Evolutionary conservation across 2,113 vertebrate genomes (phyloP).

Genomic region (Hystrix cristata): DNA sequence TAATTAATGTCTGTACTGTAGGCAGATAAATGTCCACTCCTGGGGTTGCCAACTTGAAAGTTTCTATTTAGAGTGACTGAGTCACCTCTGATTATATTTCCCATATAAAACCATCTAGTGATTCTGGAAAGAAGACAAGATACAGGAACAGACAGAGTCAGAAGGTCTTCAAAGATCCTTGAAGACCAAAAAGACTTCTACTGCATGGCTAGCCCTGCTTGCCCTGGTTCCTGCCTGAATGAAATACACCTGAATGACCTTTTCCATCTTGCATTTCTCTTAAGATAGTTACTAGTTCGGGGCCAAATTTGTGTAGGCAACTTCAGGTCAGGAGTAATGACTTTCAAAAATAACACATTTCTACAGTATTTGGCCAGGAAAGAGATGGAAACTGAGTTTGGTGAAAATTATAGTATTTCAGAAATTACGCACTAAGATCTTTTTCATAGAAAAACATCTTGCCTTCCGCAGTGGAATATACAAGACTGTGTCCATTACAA

Average conservation of each 20-base stretch:
- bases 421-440: constrained; percentile 90
- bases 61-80: constrained; percentile 79
- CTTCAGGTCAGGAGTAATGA: constrained; percentile 89
- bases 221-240: background rate
- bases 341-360: constrained; percentile 90
- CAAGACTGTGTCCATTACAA: constrained; percentile 83
- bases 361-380: constrained; percentile 87
- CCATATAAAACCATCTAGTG: constrained; percentile 83
- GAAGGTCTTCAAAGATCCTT: constrained; percentile 54
- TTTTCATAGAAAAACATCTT: constrained; percentile 92
- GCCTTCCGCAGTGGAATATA: constrained; percentile 88
- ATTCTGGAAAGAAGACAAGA: constrained; percentile 66
- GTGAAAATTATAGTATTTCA: constrained; percentile 92
- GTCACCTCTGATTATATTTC: constrained; percentile 80
- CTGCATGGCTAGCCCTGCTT: constrained; percentile 63
- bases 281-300: constrained; percentile 80
- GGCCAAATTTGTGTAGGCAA: constrained; percentile 84
- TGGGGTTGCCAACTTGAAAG: constrained; percentile 56
- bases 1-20: constrained; percentile 68
- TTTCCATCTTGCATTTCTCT: constrained; percentile 73
- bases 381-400: constrained; percentile 88
- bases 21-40: constrained; percentile 55
- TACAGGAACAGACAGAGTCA: constrained; percentile 71
- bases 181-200: constrained; percentile 78
- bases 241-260: constrained; percentile 14